Base-by-base conservation (phyloP, 2,797 vertebrate species). In the Muscicapa striata region DNA sequence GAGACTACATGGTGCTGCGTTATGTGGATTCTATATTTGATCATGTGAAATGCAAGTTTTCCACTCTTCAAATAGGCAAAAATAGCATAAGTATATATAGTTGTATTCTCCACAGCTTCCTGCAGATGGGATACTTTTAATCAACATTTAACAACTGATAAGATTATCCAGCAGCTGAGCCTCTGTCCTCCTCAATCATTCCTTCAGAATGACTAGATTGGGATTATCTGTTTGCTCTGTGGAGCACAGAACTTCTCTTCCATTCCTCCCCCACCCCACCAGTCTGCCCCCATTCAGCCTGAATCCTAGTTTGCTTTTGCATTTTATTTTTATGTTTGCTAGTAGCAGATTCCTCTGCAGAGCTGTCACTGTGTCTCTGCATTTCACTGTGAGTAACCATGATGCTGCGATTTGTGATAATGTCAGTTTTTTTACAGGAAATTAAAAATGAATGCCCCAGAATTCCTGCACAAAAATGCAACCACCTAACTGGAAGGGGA, bases 241-340 rank as follows among this genome's bases (percentile, higher is more conserved):
- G 1, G 52, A 62, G 78, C 52, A 87, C n/a, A 75, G 34, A 73
- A 57, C 46, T 34, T 10, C 30, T 78, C 8, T 67, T 77, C 63
- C 32, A 20, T 76, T 22, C 8, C 8, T 12, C 10, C 11, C 6
- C 9, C 3, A 7, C 8, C 4, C 6, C n/a, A 40, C 9, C 15
- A 48, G 3, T 41, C 29, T 18, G 15, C 32, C 10, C 36, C n/a
- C 34, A 58, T 36, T 80, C 54, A 93, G 13, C 59, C 75, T 73
- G 66, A 85, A 88, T 83, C 34, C 16, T 32, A 49, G 38, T 77
- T 95, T 75, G 34, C 7, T 48, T 89, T 90, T 73, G 21, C 30
- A 30, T 94, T 95, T 83, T 68, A 45, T 62, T 94, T 93, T 92
- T 76, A 34, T 89, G 3, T 91, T 89, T 62, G 17, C 70, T 49